Conservation (phyloP, 2,888 invertebrate species). For the Phortica magna region DNA sequence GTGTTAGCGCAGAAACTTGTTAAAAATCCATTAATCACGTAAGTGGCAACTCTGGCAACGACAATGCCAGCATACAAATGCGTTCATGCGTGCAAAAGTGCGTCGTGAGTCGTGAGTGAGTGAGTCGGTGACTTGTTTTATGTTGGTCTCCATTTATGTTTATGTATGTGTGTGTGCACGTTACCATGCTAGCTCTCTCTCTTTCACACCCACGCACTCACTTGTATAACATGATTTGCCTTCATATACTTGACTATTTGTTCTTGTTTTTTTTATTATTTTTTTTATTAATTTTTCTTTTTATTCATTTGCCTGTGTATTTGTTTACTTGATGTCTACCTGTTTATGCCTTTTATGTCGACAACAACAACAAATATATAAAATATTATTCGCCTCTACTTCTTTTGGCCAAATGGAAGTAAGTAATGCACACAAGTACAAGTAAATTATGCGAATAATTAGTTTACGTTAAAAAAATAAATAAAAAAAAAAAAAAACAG, state of each 20-base stretch:
- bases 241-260: slow-evolving; percentile 34
- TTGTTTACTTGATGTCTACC: not conserved
- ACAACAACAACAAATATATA: not conserved
- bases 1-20: slow-evolving; percentile 65
- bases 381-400: not conserved
- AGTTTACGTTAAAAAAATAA: not conserved
- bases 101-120: not conserved
- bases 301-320: not conserved
- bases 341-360: not conserved
- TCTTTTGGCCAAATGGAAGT: slow-evolving; percentile 23
- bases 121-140: not conserved
- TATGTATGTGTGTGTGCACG: slow-evolving; percentile 63
- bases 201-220: not conserved
- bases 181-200: slow-evolving; percentile 44
- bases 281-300: not conserved
- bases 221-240: not conserved
- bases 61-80: slow-evolving; percentile 72
- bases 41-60: slow-evolving; percentile 69
- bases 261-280: not conserved
- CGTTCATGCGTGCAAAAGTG: slow-evolving; percentile 67
- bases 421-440: slow-evolving; percentile 8
- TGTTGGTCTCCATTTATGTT: slow-evolving; percentile 37
- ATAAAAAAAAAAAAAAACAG: too few species aligned
- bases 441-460: slow-evolving; percentile 26
- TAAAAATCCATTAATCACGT: slow-evolving; percentile 75